Evolutionary conservation across 2,888 invertebrate species (phyloP), one percentile per base, ranked within the genome.

Genomic region (Amphipoea oculea): DNA sequence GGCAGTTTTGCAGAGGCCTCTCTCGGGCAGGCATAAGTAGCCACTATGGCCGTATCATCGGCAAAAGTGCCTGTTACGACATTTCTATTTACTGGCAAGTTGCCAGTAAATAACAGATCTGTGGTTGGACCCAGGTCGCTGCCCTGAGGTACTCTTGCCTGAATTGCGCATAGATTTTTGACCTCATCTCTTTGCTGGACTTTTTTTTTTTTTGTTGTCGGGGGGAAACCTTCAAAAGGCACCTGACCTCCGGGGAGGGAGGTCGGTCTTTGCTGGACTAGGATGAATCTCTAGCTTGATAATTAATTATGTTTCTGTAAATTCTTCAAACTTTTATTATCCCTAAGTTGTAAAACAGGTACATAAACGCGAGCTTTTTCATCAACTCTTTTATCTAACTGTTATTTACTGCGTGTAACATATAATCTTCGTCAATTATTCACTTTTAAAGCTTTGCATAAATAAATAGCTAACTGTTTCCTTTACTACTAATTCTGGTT

Each of bases 371-470:
- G 17, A 67, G 7, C 5, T 36, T 79, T n/a, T 68, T 36, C 4
- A 45, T 36, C 20, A 48, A 11, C n/a, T 80, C 9, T 81, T 20
- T n/a, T 42, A n/a, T 42, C 0, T 48, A 66, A 66, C 57, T 66
- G 73, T 81, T 66, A 42, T 81, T 73, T 20, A 70, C 40, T 23
- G 36, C 6, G 29, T 40, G n/a, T 54, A 67, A 77, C 36, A 62
- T 51, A 42, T 62, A 63, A 69, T 70, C 23, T 29, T 65, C 23
- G 23, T 23, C 12, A 57, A 63, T 65, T 57, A 79, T 14, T 81
- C 29, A 42, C 11, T 29, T 69, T 54, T n/a, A 7, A 80, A 70
- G 4, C 12, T 42, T 63, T 45, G 70, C 45, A 29, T 75, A 48
- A 45, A 23, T 63, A 57, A 45, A 69, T 65, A 17, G 4, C 12